Evolutionary conservation across 2,888 invertebrate species (phyloP).

Genomic region (Lucinisca nassula): DNA sequence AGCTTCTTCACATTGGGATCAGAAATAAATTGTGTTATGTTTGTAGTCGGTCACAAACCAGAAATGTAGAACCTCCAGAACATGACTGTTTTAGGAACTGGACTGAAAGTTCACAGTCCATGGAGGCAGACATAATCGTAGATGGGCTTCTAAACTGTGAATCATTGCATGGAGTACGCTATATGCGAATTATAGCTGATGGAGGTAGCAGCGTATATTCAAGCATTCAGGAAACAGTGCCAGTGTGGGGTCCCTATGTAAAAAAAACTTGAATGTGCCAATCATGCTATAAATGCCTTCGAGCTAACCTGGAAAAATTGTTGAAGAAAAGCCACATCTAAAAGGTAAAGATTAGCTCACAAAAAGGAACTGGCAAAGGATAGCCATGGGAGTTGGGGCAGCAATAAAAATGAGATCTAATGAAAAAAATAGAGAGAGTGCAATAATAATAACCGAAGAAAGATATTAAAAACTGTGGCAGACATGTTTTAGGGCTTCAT

Average conservation of each 20-base stretch:
- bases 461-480: background rate
- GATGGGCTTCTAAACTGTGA: background rate
- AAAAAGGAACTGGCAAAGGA: background rate
- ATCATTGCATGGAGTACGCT: background rate
- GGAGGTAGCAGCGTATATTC: constrained; percentile 9
- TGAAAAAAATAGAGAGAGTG: background rate
- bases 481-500: background rate
- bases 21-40: constrained; percentile 32
- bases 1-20: constrained; percentile 29
- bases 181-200: constrained; percentile 18
- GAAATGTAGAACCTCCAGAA: background rate
- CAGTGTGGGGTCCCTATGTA: constrained; percentile 1
- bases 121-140: constrained; percentile 40
- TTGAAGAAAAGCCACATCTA: background rate
- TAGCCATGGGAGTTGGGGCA: background rate
- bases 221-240: background rate
- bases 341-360: background rate
- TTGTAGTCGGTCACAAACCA: constrained; percentile 7
- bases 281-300: constrained; percentile 27
- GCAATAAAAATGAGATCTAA: background rate
- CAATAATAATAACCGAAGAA: background rate
- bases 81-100: constrained; percentile 50
- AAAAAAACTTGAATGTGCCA: constrained; percentile 30
- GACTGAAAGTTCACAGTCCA: constrained; percentile 26
- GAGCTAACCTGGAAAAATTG: background rate